Base-by-base conservation (phyloP, 64 coral and sea anemone genomes). In the Montipora capricornis region DNA sequence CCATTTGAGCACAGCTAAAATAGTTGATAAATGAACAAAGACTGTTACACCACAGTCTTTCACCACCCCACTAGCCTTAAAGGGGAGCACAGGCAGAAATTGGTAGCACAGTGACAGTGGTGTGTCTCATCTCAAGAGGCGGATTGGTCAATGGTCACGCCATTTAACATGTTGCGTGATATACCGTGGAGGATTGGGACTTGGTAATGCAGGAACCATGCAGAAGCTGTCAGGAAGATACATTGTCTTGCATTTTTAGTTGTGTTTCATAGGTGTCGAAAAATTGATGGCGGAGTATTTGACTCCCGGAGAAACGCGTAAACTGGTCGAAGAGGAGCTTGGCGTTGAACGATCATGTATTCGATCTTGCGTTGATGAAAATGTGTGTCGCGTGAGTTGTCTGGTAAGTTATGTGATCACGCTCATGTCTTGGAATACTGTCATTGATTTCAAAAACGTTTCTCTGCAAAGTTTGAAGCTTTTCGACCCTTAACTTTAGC, bases 281-380 rank as follows among this genome's bases (percentile, higher is more conserved):
- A 64, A 64, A 16, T 82, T 71, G 20, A 86, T 86, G 82, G 82
- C 67, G 64, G 19, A 47, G 2, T 47, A 8, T 5, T 51, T 86
- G 51, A 73, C 14, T 73, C 19, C 82, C 44, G 82, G 20, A 6
- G 64, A 86, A 70, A 45, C 47, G 71, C 73, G 64, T 46, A n/a
- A 13, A 8, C 47, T 93, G 22, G 62, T 88, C 24, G 47, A 12
- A 59, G 87, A 88, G 84, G 62, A 68, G 48, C 78, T 93, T 29
- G 84, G 62, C 3, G 73, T 88, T 3, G 74, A 93, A 6, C 20
- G 52, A 73, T 93, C 92, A 17, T 61, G 74, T 14, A 44, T 88
- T 67, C 53, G 62, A 44, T 13, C 77, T 17, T 93, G 84, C 68
- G 44, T 88, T 46, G 20, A 78, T 10, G 61, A 87, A 47, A 79